A percentile compares a stretch with the other conserved stretches of the same genome.
Conservation (phyloP, 2,888 invertebrate genomes). For the Scelioninae gen. 1 region DNA sequence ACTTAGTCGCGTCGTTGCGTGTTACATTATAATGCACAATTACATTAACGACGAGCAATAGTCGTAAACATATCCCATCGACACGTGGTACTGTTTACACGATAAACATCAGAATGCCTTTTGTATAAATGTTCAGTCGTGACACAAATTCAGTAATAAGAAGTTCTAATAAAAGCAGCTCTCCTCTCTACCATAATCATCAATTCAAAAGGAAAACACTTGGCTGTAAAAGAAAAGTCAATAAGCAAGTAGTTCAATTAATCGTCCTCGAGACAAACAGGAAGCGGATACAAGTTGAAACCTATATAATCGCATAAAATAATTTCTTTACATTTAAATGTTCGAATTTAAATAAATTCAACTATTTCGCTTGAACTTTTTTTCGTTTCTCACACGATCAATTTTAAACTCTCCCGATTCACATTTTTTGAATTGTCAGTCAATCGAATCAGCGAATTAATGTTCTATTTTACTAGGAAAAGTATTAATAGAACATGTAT, state of each 20-base stretch:
- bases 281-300: no score
- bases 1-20: conserved; percentile 37
- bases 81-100: conserved; percentile 64
- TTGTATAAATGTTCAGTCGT: conserved; percentile 48
- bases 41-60: conserved; percentile 51
- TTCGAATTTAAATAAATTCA: no score
- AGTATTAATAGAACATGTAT: neutral
- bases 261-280: no score
- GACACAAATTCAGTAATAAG: conserved; percentile 53
- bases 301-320: no score
- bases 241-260: no score
- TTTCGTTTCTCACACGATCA: neutral
- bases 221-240: no score
- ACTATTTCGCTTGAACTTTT: no score
- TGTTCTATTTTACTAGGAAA: neutral
- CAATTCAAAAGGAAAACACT: neutral
- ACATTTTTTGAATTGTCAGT: neutral
- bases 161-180: conserved; percentile 23
- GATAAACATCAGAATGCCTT: conserved; percentile 62
- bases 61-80: conserved; percentile 62
- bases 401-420: neutral
- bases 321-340: no score
- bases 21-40: conserved; percentile 63
- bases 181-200: neutral
- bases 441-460: neutral